Percentiles rank a stretch among this genome's conserved stretches.
Conservation (phyloP, 2,113 vertebrate genomes). For the Progne subis region DNA sequence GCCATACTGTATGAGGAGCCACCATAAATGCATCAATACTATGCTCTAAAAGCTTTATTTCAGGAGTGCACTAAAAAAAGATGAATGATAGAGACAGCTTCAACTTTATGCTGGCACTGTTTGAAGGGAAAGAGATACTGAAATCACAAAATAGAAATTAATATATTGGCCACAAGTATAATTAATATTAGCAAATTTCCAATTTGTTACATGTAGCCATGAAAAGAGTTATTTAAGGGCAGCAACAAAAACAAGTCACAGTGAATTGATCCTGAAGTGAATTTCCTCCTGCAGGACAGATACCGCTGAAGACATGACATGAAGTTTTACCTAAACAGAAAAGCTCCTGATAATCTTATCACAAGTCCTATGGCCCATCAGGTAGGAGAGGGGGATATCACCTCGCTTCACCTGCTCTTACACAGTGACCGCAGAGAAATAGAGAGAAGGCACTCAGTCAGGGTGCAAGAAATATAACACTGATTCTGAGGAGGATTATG, state of each 20-base stretch:
- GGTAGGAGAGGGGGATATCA: background rate
- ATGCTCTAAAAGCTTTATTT: background rate
- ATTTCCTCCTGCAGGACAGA: background rate
- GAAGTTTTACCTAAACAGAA: background rate
- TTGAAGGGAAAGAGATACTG: background rate
- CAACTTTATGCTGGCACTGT: background rate
- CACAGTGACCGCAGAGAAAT: background rate
- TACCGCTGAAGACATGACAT: background rate
- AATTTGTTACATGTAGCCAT: background rate
- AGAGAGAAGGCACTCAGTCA: background rate
- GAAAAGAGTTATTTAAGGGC: background rate
- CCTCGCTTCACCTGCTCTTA: background rate
- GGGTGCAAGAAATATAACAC: background rate
- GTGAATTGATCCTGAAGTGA: background rate
- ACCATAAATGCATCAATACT: background rate
- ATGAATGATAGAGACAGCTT: background rate
- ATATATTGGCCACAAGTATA: background rate
- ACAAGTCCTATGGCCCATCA: background rate
- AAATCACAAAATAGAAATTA: conserved; percentile 4
- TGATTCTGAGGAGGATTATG: background rate
- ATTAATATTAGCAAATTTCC: background rate
- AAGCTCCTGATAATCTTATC: background rate
- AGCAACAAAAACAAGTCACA: background rate
- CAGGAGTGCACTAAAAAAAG: conserved; percentile 10
- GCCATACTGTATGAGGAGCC: background rate